These are phyloP conservation scores for Drosophila nr. fundita DNA, from an alignment of 2,888 invertebrate genomes.

Conservation along the genomic window DNA sequence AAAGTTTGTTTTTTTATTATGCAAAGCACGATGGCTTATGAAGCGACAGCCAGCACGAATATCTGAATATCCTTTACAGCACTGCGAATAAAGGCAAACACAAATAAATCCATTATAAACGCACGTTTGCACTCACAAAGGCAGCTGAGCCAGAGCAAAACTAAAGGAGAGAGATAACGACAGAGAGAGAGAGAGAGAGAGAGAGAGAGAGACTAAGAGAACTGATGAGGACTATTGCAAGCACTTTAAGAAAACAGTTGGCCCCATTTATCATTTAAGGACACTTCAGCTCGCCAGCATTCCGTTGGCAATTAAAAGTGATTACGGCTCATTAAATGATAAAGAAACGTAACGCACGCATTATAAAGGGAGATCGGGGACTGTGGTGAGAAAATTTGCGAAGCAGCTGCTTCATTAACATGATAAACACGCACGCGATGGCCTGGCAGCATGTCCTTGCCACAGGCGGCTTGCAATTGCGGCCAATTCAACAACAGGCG, in stretches of 20 bases:
- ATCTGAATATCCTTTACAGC: constrained; percentile 43
- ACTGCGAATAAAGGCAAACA: constrained; percentile 54
- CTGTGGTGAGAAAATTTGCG: constrained; percentile 25
- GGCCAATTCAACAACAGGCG: constrained; percentile 54
- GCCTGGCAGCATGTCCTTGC: constrained; percentile 60
- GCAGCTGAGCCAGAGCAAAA: constrained; percentile 14
- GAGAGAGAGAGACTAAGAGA: background rate
- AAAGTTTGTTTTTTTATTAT: constrained; percentile 62
- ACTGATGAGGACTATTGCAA: constrained; percentile 28
- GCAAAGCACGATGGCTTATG: constrained; percentile 64
- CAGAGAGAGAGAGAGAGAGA: background rate
- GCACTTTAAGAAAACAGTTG: constrained; percentile 37
- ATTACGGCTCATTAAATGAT: constrained; percentile 72
- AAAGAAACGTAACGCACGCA: constrained; percentile 63
- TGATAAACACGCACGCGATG: constrained; percentile 65
- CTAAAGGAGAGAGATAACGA: background rate
- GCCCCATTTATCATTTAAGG: constrained; percentile 34
- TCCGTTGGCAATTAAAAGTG: constrained; percentile 61
- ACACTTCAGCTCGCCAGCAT: constrained; percentile 24
- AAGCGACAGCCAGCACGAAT: constrained; percentile 26
- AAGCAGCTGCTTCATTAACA: constrained; percentile 62
- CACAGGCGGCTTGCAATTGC: constrained; percentile 74
- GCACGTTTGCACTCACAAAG: constrained; percentile 69
- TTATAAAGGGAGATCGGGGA: constrained; percentile 12
- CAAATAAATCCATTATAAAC: constrained; percentile 74